Conservation (phyloP, 2,888 invertebrate species). For the Alloscopus bannaensis region DNA sequence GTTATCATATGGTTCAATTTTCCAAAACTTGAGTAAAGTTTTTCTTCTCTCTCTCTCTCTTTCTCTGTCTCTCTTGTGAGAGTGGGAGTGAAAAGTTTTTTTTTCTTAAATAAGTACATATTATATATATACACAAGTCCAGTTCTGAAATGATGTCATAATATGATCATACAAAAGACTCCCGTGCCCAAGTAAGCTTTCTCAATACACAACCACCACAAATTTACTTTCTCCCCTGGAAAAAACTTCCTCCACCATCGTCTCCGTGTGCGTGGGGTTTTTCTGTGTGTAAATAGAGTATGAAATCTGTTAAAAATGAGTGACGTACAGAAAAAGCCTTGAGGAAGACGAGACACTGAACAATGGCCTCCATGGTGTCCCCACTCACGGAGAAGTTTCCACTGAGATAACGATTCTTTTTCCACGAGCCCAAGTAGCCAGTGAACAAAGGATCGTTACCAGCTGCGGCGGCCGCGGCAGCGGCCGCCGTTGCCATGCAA, state of each 20-base stretch:
- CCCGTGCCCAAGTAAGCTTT: too few species aligned
- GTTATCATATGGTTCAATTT: too few species aligned
- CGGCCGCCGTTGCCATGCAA: slow-evolving; percentile 36
- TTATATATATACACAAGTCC: too few species aligned
- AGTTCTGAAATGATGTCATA: too few species aligned
- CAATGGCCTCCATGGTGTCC: slow-evolving; percentile 95
- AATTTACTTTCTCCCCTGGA: not conserved
- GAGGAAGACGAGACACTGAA: slow-evolving; percentile 93
- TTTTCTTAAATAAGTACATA: too few species aligned
- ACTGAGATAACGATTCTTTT: slow-evolving; percentile 83
- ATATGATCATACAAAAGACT: too few species aligned
- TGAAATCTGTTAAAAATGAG: not conserved
- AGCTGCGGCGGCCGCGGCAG: slow-evolving; percentile 36
- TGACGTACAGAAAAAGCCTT: slow-evolving; percentile 93
- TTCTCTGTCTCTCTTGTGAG: too few species aligned
- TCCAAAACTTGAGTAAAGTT: too few species aligned
- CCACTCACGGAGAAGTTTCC: slow-evolving; percentile 93
- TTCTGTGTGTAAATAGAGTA: not conserved
- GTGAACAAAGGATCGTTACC: slow-evolving; percentile 65
- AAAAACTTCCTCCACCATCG: not conserved
- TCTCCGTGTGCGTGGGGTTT: not conserved
- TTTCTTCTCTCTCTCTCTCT: too few species aligned
- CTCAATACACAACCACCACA: too few species aligned
- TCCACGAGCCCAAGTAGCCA: slow-evolving; percentile 71
- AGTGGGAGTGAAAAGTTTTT: too few species aligned